These are phyloP conservation scores for Leptonema lineaticorne DNA, from an alignment of 1,140 invertebrate species.

Conservation along the genomic window DNA sequence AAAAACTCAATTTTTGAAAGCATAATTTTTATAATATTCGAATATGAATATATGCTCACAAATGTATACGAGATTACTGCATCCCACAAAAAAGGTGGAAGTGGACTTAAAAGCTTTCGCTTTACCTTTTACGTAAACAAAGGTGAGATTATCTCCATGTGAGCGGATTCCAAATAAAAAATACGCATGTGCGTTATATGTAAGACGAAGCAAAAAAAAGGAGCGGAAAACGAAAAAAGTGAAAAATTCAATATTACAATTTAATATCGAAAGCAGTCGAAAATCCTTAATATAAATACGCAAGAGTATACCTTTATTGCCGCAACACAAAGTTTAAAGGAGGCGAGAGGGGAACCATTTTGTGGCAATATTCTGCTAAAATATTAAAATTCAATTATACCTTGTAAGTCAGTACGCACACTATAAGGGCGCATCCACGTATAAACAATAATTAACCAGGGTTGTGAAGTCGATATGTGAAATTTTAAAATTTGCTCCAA, in stretches of 20 bases:
- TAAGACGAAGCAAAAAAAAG: background rate
- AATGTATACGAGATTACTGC: background rate
- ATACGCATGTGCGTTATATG: background rate
- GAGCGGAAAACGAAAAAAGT: background rate
- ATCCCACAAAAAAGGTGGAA: background rate
- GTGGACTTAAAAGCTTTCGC: background rate
- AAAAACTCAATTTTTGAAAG: background rate
- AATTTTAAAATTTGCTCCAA: no score
- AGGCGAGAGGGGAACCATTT: background rate
- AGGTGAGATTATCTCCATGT: constrained; percentile 13
- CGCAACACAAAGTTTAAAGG: background rate
- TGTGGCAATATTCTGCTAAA: background rate
- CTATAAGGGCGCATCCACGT: background rate
- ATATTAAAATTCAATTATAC: constrained; percentile 1
- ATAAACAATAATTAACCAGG: background rate
- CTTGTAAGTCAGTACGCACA: background rate
- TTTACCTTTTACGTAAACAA: background rate
- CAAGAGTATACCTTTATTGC: background rate
- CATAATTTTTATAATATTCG: background rate
- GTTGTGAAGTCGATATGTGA: background rate
- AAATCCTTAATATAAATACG: background rate
- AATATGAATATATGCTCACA: background rate
- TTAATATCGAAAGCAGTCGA: background rate
- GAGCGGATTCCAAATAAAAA: constrained; percentile 1
- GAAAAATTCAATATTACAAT: background rate